These are phyloP conservation scores for Caenorhabditis latens DNA, from an alignment of 1,140 invertebrate species.

Conservation along the genomic window DNA sequence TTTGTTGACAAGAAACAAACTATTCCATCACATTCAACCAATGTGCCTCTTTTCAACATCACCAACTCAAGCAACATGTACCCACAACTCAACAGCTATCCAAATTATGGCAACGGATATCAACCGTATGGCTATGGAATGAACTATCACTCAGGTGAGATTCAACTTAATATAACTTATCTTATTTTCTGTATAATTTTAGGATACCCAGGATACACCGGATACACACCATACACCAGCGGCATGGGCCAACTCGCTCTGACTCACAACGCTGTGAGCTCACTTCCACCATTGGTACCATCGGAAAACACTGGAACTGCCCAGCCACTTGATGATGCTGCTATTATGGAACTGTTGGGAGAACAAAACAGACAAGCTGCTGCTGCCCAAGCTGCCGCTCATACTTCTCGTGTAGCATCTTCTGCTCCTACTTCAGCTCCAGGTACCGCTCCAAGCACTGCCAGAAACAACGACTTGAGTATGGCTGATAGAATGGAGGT, in stretches of 20 bases:
- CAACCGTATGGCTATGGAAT: constrained; percentile 23
- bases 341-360: neutral
- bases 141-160: constrained; percentile 7
- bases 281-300: constrained; percentile 14
- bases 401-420: neutral
- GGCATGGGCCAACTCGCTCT: constrained; percentile 36
- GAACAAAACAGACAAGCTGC: neutral
- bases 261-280: neutral
- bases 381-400: neutral
- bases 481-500: constrained; percentile 57
- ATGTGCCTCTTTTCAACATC: constrained; percentile 18
- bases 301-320: constrained; percentile 26
- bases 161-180: neutral
- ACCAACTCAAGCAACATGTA: constrained; percentile 13
- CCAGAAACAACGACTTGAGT: neutral
- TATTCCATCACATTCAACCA: neutral
- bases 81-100: constrained; percentile 18
- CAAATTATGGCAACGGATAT: constrained; percentile 6
- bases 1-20: neutral
- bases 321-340: constrained; percentile 9
- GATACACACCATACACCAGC: constrained; percentile 6
- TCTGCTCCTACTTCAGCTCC: too few relatives aligned
- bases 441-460: neutral
- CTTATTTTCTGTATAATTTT: neutral
- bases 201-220: neutral